phyloP scores from a whole-genome alignment of 2,797 vertebrate species.

The Thunnus albacares region DNA sequence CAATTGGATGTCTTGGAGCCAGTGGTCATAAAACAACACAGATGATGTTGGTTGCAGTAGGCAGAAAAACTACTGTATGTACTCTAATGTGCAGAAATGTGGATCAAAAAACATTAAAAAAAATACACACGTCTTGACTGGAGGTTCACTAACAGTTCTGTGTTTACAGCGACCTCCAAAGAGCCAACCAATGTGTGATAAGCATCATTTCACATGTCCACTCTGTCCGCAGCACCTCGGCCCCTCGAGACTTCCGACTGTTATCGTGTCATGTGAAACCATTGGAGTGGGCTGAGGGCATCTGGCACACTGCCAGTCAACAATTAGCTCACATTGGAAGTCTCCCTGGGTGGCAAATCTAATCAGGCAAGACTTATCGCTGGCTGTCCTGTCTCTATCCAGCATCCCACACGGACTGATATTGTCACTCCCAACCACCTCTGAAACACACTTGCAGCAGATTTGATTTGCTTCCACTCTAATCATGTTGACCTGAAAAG shows the following conservation, averaged over 20 bases:
- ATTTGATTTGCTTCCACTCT: slow-evolving; percentile 41
- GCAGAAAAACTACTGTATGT: neutral
- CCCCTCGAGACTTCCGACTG: slow-evolving; percentile 57
- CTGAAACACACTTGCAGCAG: slow-evolving; percentile 41
- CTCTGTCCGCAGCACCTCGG: neutral
- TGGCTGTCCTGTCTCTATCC: slow-evolving; percentile 60
- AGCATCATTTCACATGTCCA: slow-evolving; percentile 50
- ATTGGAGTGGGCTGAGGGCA: slow-evolving; percentile 70
- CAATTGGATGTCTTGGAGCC: neutral
- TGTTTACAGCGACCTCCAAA: slow-evolving; percentile 18
- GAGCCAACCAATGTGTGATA: slow-evolving; percentile 20
- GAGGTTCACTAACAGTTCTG: neutral
- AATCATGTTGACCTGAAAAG: slow-evolving; percentile 26
- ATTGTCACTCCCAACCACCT: neutral
- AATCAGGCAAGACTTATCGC: slow-evolving; percentile 73
- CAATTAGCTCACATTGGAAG: slow-evolving; percentile 80
- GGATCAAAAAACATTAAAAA: neutral
- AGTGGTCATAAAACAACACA: neutral
- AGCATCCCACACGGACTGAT: slow-evolving; percentile 25
- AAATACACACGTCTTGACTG: neutral
- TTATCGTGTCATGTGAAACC: slow-evolving; percentile 81
- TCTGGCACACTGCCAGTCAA: slow-evolving; percentile 76
- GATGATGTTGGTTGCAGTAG: slow-evolving; percentile 3
- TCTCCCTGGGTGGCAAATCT: slow-evolving; percentile 77
- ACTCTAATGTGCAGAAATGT: neutral